Base-by-base conservation (phyloP, 64 coral and sea anemone species). In the Porites lutea region DNA sequence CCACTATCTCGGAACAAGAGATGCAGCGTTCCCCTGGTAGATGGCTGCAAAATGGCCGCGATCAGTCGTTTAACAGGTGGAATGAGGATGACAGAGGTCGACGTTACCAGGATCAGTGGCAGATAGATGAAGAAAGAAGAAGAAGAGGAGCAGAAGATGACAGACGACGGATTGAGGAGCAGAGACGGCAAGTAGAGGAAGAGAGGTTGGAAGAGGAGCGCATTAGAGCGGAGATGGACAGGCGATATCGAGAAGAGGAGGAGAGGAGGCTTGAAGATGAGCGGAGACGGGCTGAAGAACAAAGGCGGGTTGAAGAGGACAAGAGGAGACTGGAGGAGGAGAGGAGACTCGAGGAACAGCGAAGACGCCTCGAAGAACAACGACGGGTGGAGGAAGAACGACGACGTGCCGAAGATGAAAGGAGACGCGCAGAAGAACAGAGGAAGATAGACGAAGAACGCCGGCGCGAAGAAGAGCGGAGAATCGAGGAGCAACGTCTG, bases 1-100 rank as follows among this genome's bases (percentile, higher is more conserved):
- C 92, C 8, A 97, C 95, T 3, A 72, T 97, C 62, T 85, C 95
- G 1, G 95, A 97, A 19, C 65, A 96, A 49, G 87, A 87, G 71
- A 86, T 96, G 46, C 93, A 90, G 93, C 87, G 87, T 23, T 89
- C 92, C 53, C 74, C 88, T 4, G 88, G 92, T 9, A 82, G 92
- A 13, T 97, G 95, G 95, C 79, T 97, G 15, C 72, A 82, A 16
- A 21, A 80, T 64, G 72, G 49, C 59, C 87, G 90, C 7, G 46
- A 64, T 18, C 75, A 53, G 12, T 68, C 79, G 12, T 48, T 48
- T 47, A 58, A 87, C 45, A 86, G 82, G 53, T 70, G 81, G 74
- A 27, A 15, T 44, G 89, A 79, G 2, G 93, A 95, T 43, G 79
- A 74, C 5, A 52, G 82, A 49, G 82, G 88, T 11, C 51, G 49